phyloP scores from a whole-genome alignment of 2,888 invertebrate genomes.

The Caenorhabditis sulstoni region DNA sequence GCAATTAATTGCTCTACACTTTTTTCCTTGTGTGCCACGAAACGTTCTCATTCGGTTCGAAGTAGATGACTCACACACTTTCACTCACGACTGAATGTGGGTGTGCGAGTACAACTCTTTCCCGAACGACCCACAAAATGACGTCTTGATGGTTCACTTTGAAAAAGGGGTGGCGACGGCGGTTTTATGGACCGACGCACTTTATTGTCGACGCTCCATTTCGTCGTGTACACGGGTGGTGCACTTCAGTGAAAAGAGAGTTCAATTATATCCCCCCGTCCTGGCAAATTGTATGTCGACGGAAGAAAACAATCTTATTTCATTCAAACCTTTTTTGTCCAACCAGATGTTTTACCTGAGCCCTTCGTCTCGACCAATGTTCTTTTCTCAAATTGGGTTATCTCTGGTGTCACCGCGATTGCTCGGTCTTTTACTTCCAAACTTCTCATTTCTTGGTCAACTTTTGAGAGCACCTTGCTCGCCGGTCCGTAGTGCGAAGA shows the following conservation, averaged over 20 bases:
- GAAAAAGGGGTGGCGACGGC: slow-evolving; percentile 6
- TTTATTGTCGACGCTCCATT: slow-evolving; percentile 25
- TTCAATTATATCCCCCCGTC: slow-evolving; percentile 57
- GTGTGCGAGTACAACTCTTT: not conserved
- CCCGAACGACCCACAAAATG: slow-evolving; percentile 19
- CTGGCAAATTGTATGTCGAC: slow-evolving; percentile 32
- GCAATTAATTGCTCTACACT: slow-evolving; percentile 36
- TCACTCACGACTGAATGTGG: not conserved
- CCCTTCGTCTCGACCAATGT: not conserved
- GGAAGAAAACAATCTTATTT: slow-evolving; percentile 52
- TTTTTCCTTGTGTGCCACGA: slow-evolving; percentile 7
- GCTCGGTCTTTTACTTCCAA: slow-evolving; percentile 20
- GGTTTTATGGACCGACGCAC: slow-evolving; percentile 38
- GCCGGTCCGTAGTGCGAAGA: not conserved
- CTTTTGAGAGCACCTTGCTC: slow-evolving; percentile 27
- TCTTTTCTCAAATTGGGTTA: not conserved
- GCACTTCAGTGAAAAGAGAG: slow-evolving; percentile 32
- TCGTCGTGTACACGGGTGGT: slow-evolving; percentile 1
- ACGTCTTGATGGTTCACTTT: slow-evolving; percentile 40
- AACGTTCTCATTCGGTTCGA: slow-evolving; percentile 17
- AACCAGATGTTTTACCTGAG: slow-evolving; percentile 18
- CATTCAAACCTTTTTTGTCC: not conserved
- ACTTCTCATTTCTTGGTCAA: slow-evolving; percentile 28
- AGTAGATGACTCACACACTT: not conserved
- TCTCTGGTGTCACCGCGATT: slow-evolving; percentile 3